These are phyloP conservation scores for Chaenocephalus aceratus DNA, from an alignment of 2,113 vertebrate species.

Conservation along the genomic window DNA sequence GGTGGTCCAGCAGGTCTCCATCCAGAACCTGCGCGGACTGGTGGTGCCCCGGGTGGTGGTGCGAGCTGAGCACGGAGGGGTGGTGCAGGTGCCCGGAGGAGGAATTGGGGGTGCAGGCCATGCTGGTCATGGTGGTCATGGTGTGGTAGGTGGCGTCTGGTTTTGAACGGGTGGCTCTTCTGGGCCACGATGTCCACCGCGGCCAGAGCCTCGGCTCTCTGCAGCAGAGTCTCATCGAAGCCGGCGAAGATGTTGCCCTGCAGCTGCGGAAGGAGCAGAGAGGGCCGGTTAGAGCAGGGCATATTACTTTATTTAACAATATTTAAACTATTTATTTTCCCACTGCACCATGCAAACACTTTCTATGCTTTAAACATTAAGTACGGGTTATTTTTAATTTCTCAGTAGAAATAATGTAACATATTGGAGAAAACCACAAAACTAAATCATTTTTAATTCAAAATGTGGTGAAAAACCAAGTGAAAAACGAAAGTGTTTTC, in stretches of 20 bases:
- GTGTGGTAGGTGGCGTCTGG: constrained; percentile 96
- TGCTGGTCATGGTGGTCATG: constrained; percentile 95
- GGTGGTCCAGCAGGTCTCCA: constrained; percentile 92
- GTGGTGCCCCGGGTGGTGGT: constrained; percentile 85
- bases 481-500: too few species aligned
- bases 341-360: too few species aligned
- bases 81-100: constrained; percentile 92
- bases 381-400: not conserved
- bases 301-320: too few species aligned
- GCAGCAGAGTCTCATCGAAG: constrained; percentile 92
- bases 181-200: constrained; percentile 93
- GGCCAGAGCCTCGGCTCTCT: constrained; percentile 92
- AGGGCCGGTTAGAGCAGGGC: constrained; percentile 11
- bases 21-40: constrained; percentile 90
- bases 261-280: constrained; percentile 79
- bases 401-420: not conserved
- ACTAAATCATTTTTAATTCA: not conserved
- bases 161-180: constrained; percentile 93
- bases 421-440: not conserved
- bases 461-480: too few species aligned
- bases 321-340: too few species aligned
- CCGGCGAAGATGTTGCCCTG: constrained; percentile 95
- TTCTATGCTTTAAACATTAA: too few species aligned
- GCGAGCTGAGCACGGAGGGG: constrained; percentile 90
- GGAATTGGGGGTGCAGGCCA: constrained; percentile 91